These are phyloP conservation scores for Phenacoccus solenopsis DNA, from an alignment of 1,140 invertebrate species.

Conservation along the genomic window DNA sequence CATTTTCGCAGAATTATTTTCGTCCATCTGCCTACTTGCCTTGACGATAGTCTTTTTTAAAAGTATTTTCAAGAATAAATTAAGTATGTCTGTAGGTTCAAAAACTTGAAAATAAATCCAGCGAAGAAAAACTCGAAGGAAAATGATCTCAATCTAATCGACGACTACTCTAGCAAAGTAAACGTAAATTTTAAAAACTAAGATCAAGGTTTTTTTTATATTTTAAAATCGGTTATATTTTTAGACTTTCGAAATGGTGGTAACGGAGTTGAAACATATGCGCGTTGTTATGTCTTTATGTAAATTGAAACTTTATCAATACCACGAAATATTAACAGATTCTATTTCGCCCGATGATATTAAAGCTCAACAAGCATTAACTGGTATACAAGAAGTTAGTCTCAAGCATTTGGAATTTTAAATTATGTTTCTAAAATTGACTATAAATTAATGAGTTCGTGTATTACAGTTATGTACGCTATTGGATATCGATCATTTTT, in stretches of 20 bases:
- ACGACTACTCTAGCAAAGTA: constrained; percentile 20
- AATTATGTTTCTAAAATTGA: constrained; percentile 19
- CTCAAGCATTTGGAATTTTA: constrained; percentile 28
- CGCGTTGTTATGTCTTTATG: constrained; percentile 34
- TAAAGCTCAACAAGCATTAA: constrained; percentile 32
- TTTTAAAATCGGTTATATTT: not conserved
- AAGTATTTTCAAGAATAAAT: too few relatives aligned
- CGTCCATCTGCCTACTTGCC: too few relatives aligned
- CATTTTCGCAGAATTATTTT: too few relatives aligned
- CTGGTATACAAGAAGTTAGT: constrained; percentile 35
- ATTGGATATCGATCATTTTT: constrained; percentile 17
- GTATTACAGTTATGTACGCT: constrained; percentile 19
- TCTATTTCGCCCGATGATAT: constrained; percentile 29
- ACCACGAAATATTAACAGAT: constrained; percentile 31
- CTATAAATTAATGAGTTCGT: constrained; percentile 22
- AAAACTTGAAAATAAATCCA: constrained; percentile 29
- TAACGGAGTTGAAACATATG: constrained; percentile 34
- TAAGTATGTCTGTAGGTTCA: constrained; percentile 26
- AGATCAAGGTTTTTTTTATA: constrained; percentile 29
- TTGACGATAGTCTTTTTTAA: too few relatives aligned
- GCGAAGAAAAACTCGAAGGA: constrained; percentile 28
- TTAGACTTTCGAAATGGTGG: constrained; percentile 34
- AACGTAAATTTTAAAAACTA: constrained; percentile 21
- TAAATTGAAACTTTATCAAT: constrained; percentile 33
- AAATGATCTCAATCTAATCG: constrained; percentile 12